Base-by-base conservation (phyloP, 2,797 vertebrate species). In the Miichthys miiuy region DNA sequence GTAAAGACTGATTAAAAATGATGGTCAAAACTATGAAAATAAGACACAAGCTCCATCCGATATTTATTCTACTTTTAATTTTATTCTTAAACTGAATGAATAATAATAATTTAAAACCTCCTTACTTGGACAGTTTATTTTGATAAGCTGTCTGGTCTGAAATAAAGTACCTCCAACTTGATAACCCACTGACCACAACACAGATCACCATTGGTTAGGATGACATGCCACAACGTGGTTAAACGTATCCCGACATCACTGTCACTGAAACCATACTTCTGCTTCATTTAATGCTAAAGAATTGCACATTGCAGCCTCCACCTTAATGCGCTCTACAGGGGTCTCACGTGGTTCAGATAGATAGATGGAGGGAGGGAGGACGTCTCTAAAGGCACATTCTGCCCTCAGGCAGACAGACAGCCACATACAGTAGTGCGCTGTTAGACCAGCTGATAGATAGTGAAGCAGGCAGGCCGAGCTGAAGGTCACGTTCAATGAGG, bases 401-500 rank as follows among this genome's bases (percentile, higher is more conserved):
- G 25, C 23, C 57, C 38, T 41, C 30, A 68, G 47, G 50, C 21
- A 34, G 2, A 12, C 21, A 6, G 34, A 8, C n/a, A 25, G 55
- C 3, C 47, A 66, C 54, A 27, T 34, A 23, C 64, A 70, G 77
- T 21, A 21, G 64, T 2, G 21, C 34, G 7, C 27, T 74, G 60
- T 72, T 16, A 55, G 62, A 56, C 5, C 16, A 3, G 38, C 70
- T 75, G 73, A 68, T 27, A 41, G 74, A 55, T 57, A 51, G 17
- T 63, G 42, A 52, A 52, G 65, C 27, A 52, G 67, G 62, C 75
- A 55, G 50, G 60, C 68, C 51, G 74, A 68, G 9, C 48, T 81
- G 80, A 89, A 90, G 87, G 86, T 90, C 86, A 72, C 21, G 27
- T 65, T 79, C 27, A 74, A 3, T 21, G 78, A 83, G 66, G 89